Base-by-base conservation (phyloP, 2,113 vertebrate species). In the Echinops telfairi region DNA sequence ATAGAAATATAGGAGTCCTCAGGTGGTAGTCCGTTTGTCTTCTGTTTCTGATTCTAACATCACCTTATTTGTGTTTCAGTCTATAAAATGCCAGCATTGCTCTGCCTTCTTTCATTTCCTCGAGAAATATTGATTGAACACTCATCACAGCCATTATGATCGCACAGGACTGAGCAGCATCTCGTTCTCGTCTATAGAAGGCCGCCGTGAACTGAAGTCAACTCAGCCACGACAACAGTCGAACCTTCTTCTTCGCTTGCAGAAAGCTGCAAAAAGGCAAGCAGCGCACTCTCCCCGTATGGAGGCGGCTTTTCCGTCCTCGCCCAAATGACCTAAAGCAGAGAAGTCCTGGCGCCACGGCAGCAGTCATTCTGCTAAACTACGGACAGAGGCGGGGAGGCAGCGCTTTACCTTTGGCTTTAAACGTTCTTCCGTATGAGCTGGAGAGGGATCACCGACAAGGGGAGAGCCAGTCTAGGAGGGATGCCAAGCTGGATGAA, bases 31-130 rank as follows among this genome's bases (percentile, higher is more conserved):
- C 64, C 36, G 16, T 70, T 92, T 58, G 23, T 91, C 38, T 79
- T 86, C 79, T 79, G 5, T 58, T 6, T 1, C 17, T 4, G 5
- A 15, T 78, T 86, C 43, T 80, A 38, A 20, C 25, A 6, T 31
- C 57, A 38, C n/a, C 62, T 43, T 25, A 5, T 10, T n/a, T 17
- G 27, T 91, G 22, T 33, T 47, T 36, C 60, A 25, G 40, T 33
- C 31, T 70, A 78, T 20, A 36, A 93, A 82, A 83, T 92, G 31
- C 77, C 29, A 90, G 1, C 0, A 76, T 83, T 83, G 38, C 17
- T 60, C 23, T 82, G 57, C n/a, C 16, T 38, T 47, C 43, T 90
- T 95, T 88, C 33, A 83, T 29, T 88, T 70, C 82, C 89, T 83
- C 53, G 78, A 40, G 9, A 36, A 66, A 36, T 43, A 88, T 68